Evolutionary conservation across 2,797 vertebrate genomes (phyloP).

Genomic region (Hapalemur alaotrensis): DNA sequence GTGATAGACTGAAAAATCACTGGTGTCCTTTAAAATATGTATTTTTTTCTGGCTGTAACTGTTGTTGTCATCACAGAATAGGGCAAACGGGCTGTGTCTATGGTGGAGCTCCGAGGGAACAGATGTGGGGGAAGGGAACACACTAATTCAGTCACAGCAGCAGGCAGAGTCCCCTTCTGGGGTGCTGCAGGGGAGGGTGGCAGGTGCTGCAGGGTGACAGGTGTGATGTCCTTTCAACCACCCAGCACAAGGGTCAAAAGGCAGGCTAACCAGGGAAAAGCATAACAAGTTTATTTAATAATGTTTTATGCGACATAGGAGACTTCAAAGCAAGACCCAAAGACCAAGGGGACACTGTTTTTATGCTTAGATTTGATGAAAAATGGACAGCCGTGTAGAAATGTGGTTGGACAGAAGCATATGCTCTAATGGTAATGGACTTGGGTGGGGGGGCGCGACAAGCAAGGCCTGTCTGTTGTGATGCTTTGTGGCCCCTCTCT

Average conservation of each 20-base stretch:
- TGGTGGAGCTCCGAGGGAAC: not conserved
- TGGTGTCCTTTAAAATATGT: not conserved
- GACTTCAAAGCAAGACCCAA: not conserved
- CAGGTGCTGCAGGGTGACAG: not conserved
- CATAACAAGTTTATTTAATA: not conserved
- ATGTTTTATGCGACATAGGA: not conserved
- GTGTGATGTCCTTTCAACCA: not conserved
- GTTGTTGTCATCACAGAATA: not conserved
- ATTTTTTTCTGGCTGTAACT: not conserved
- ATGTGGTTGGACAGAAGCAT: rapidly evolving
- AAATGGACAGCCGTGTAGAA: not conserved
- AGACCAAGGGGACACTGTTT: not conserved
- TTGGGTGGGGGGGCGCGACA: not conserved
- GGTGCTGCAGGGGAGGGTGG: not conserved
- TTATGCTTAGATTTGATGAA: not conserved
- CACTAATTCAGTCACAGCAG: not conserved
- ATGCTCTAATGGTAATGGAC: not conserved
- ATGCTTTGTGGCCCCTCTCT: not conserved
- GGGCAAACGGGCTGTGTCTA: not conserved
- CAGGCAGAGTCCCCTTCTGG: not conserved
- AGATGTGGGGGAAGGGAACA: no score
- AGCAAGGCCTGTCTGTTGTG: not conserved
- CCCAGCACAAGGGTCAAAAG: not conserved
- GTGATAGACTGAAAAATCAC: not conserved
- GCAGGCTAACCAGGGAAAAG: not conserved